Evolutionary conservation across 2,797 vertebrate species (phyloP).

Genomic region (Prunella strophiata): DNA sequence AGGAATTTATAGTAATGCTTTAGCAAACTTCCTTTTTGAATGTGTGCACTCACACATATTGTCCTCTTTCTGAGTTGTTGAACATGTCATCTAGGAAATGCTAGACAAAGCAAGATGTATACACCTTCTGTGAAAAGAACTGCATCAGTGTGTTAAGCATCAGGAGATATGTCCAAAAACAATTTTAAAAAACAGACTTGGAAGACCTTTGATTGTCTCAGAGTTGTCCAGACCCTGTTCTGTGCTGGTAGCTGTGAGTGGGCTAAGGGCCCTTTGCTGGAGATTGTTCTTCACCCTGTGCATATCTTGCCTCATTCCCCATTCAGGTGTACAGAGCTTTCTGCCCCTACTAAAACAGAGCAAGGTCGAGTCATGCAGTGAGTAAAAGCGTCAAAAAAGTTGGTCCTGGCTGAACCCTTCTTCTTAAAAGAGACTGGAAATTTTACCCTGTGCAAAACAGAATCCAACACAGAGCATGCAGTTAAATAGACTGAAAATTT

Average conservation of each 20-base stretch:
- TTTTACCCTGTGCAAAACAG: not conserved
- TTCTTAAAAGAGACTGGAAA: not conserved
- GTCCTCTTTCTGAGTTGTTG: not conserved
- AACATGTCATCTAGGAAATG: not conserved
- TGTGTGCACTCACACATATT: accelerated
- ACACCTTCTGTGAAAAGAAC: not conserved
- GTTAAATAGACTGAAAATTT: not conserved
- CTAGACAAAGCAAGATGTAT: not conserved
- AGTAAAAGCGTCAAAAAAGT: not conserved
- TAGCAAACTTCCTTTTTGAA: not conserved
- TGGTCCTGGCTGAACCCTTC: not conserved
- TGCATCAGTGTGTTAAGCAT: not conserved
- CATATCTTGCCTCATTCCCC: not conserved
- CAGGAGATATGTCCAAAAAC: not conserved
- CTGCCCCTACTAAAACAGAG: not conserved
- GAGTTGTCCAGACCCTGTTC: not conserved
- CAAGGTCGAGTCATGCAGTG: not conserved
- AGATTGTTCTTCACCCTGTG: not conserved
- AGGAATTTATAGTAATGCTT: not conserved
- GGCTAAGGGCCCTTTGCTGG: not conserved
- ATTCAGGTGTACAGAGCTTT: not conserved
- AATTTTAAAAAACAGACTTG: not conserved
- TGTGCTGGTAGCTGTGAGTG: not conserved
- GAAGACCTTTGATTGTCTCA: not conserved
- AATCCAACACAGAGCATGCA: not conserved